phyloP scores from a whole-genome alignment of 2,797 vertebrate species.

The Dipus sagitta region DNA sequence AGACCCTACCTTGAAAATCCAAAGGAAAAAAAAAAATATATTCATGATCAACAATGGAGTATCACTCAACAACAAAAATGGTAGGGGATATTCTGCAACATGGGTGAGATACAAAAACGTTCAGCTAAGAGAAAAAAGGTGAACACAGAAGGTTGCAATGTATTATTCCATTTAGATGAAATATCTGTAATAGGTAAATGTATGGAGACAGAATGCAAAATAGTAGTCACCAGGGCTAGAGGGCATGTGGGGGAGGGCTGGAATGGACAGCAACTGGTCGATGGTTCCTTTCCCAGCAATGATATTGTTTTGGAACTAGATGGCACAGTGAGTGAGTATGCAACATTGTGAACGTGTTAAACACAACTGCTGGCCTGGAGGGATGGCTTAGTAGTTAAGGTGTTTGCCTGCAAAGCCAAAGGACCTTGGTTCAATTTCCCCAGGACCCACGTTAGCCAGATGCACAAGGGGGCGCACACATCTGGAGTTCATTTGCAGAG shows the following conservation, averaged over 20 bases:
- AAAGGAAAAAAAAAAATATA: neutral
- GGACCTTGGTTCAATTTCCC: too few relatives aligned
- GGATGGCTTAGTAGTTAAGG: too few relatives aligned
- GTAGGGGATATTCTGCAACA: too few relatives aligned
- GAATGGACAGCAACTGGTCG: neutral
- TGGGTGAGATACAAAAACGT: neutral
- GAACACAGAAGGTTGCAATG: neutral
- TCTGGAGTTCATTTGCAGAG: too few relatives aligned
- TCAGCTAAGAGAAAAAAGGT: neutral
- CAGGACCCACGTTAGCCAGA: too few relatives aligned
- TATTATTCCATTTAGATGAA: too few relatives aligned
- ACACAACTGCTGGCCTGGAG: too few relatives aligned
- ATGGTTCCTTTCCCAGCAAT: neutral
- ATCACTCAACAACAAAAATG: neutral
- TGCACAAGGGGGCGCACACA: too few relatives aligned
- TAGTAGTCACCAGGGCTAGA: neutral
- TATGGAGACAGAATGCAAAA: neutral
- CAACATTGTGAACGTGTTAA: neutral
- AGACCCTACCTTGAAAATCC: too few relatives aligned
- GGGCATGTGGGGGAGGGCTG: too few relatives aligned
- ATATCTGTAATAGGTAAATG: too few relatives aligned
- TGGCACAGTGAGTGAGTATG: neutral
- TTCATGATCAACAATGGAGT: conserved; percentile 24
- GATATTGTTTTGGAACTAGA: neutral
- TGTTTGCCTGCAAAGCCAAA: too few relatives aligned